Base-by-base conservation (phyloP, 1,140 invertebrate genomes). In the Sminthurides bifidus region DNA sequence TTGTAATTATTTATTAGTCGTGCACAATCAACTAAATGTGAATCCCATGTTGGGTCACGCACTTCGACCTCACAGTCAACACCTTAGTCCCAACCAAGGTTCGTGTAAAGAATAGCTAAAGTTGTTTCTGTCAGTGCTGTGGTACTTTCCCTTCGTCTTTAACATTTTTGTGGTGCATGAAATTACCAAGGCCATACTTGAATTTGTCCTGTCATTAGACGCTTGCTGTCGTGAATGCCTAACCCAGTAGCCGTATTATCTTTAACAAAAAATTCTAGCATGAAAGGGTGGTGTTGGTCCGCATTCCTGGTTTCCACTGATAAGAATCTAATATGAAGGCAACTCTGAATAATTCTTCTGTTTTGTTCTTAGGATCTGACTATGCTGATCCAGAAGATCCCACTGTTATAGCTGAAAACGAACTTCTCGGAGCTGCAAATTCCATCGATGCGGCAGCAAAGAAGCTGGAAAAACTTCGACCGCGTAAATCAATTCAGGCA, bases 321-420 rank as follows among this genome's bases (percentile, higher is more conserved):
- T 8, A 4, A 30, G 21, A 26, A 21, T 48, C 21, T 48, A 26
- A 48, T 48, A 10, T 48, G 14, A 21, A 48, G 8, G 14, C 14
- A n/a, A 6, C 45, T 30, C 21, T 21, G 23, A 21, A 37, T n/a
- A 14, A 33, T 38, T 46, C n/a, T 26, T 45, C 46, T 6, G 6
- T 54, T 49, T 41, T 29, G 44, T 50, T 58, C 60, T 4, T 63
- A 81, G 82, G 85, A 38, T 78, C 80, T 3, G 89, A 93, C 66
- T 96, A 89, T 87, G 86, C 92, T 56, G 92, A 97, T 75, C 91
- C 91, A 0, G 88, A 94, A 67, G 93, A 98, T 74, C 91, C 92
- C 0, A 96, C 91, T 0, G 90, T 94, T 0, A 95, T 97, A 61
- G 95, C 95, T 1, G 95, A 98, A 71, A 96, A 93, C 70, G 95